phyloP scores from a whole-genome alignment of 2,888 invertebrate genomes.

The Ceraclea dissimilis region DNA sequence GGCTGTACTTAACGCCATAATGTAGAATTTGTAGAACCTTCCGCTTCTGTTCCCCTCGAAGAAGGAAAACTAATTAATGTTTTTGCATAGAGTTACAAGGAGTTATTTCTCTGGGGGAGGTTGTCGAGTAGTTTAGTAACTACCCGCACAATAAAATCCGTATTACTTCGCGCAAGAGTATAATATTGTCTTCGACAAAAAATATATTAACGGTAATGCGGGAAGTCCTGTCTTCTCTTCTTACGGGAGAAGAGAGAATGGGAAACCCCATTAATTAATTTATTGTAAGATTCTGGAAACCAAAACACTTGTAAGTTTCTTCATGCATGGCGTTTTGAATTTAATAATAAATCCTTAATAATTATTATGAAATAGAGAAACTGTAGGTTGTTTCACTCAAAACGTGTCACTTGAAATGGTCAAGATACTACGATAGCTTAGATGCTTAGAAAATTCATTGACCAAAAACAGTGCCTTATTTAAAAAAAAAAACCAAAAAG shows the following conservation, averaged over 20 bases:
- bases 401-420: no score
- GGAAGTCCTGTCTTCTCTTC: no score
- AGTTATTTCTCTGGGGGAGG: conserved; percentile 8
- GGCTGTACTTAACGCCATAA: neutral
- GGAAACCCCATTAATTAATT: no score
- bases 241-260: no score
- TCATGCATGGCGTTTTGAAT: neutral
- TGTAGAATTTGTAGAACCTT: neutral
- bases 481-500: no score
- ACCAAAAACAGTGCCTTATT: no score
- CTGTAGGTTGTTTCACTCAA: no score
- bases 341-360: neutral
- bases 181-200: no score
- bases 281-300: neutral
- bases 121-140: conserved; percentile 5
- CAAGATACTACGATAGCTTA: no score
- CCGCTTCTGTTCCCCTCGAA: neutral
- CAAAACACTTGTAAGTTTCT: neutral
- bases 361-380: no score
- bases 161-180: neutral
- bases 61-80: conserved; percentile 15
- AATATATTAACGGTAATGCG: no score
- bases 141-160: conserved; percentile 12
- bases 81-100: conserved; percentile 17
- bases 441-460: no score